Evolutionary conservation across 2,888 invertebrate genomes (phyloP).

Genomic region (Diogma glabrata): DNA sequence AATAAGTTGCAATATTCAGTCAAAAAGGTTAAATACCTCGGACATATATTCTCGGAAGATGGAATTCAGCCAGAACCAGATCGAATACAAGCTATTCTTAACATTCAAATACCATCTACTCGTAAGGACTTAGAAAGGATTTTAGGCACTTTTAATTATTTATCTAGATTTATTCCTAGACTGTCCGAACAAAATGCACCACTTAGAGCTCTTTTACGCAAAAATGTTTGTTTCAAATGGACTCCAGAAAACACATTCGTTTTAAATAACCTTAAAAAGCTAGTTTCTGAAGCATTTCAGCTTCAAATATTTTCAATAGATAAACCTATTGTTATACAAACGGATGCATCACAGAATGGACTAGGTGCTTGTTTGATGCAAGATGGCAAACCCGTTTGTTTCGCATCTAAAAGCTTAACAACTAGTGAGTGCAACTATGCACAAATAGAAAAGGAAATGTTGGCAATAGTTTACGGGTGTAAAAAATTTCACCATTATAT

Average conservation of each 20-base stretch:
- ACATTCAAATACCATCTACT: neutral
- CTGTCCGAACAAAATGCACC: neutral
- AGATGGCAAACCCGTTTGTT: neutral
- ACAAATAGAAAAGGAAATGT: too few relatives aligned
- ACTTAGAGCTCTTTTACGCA: neutral
- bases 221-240: too few relatives aligned
- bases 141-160: neutral
- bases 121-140: neutral
- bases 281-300: too few relatives aligned
- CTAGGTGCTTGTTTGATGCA: too few relatives aligned
- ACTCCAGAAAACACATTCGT: too few relatives aligned
- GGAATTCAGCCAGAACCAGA: neutral
- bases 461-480: too few relatives aligned
- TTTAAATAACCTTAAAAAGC: too few relatives aligned
- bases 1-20: neutral
- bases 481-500: neutral
- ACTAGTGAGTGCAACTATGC: neutral
- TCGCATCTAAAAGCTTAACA: neutral
- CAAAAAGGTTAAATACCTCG: neutral
- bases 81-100: neutral
- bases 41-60: neutral
- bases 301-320: too few relatives aligned
- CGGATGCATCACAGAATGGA: too few relatives aligned
- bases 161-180: neutral
- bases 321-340: too few relatives aligned